A percentile compares a stretch with the other conserved stretches of the same genome.
Conservation (phyloP, 2,113 vertebrate genomes). For the Paradoxurus hermaphroditus region DNA sequence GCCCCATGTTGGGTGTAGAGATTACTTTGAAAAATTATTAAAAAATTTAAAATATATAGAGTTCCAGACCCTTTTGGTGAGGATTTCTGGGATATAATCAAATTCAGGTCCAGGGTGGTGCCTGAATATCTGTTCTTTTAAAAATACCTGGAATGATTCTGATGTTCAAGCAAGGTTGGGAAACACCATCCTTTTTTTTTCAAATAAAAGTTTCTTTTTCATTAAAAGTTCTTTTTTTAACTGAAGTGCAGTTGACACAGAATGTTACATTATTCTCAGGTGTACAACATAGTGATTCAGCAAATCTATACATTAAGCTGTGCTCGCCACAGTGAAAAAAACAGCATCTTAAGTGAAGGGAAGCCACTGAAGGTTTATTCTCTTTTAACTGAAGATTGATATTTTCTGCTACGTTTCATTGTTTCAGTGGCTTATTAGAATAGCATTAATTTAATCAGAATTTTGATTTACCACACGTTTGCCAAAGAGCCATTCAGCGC, state of each 20-base stretch:
- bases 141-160: not conserved
- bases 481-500: slow-evolving; percentile 2
- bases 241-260: not conserved
- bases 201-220: not conserved
- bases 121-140: not conserved
- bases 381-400: slow-evolving; percentile 24
- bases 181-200: not conserved
- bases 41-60: not conserved
- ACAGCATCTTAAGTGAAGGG: not conserved
- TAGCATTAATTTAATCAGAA: slow-evolving; percentile 29
- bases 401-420: slow-evolving; percentile 42
- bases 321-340: not conserved
- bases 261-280: not conserved
- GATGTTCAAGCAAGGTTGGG: not conserved
- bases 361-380: not conserved
- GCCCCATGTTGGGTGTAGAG: not conserved
- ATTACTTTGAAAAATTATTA: not conserved
- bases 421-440: slow-evolving; percentile 11
- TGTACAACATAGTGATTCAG: not conserved
- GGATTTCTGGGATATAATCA: not conserved
- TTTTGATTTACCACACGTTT: slow-evolving; percentile 52
- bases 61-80: not conserved
- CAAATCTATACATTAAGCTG: not conserved
- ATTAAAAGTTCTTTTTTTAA: not conserved
- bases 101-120: not conserved